Evolutionary conservation across 2,113 vertebrate species (phyloP).

Genomic region (Rafetus swinhoei): DNA sequence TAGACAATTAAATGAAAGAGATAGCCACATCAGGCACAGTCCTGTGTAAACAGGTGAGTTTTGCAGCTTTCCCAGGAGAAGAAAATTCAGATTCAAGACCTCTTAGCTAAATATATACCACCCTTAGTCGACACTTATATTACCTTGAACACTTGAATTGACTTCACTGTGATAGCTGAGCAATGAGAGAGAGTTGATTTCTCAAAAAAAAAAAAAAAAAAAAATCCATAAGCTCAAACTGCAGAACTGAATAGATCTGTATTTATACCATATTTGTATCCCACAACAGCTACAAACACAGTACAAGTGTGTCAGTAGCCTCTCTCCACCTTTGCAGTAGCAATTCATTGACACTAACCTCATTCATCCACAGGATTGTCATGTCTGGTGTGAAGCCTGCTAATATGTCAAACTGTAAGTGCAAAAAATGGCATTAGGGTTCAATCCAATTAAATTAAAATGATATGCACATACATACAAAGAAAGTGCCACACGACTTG

Average conservation of each 20-base stretch:
- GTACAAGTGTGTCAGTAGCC: not conserved
- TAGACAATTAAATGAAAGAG: not conserved
- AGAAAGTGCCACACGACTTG: slow-evolving; percentile 9
- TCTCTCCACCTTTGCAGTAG: not conserved
- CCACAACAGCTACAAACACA: not conserved
- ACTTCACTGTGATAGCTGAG: not conserved
- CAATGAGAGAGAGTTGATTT: not conserved
- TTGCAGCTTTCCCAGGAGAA: not conserved
- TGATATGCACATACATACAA: not conserved
- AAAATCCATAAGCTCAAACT: no score
- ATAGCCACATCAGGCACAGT: no score
- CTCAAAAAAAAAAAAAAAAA: not conserved
- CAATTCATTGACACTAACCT: not conserved
- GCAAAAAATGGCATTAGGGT: rapidly evolving
- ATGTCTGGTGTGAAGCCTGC: not conserved
- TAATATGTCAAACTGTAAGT: not conserved
- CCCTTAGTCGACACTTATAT: not conserved
- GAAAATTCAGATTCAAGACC: not conserved
- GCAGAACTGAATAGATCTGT: not conserved
- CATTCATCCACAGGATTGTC: not conserved
- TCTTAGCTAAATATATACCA: not conserved
- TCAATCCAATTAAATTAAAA: not conserved
- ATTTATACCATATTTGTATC: not conserved
- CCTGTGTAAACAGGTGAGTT: not conserved
- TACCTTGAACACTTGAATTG: not conserved